Base-by-base conservation (phyloP, 2,888 invertebrate species). In the Isoperla grammatica region DNA sequence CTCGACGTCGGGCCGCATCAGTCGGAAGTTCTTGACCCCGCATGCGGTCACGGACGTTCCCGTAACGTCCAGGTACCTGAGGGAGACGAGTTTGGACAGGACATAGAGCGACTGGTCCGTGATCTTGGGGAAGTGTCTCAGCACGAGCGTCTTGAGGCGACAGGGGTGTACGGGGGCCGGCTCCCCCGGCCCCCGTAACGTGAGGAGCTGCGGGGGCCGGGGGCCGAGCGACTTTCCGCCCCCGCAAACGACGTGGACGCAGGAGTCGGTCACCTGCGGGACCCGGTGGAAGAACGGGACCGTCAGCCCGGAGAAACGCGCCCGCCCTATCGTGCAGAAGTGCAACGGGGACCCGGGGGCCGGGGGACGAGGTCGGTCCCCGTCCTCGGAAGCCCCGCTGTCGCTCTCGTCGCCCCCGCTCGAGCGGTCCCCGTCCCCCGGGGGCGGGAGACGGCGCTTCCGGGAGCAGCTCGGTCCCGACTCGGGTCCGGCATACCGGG, bases 61-160 rank as follows among this genome's bases (percentile, higher is more conserved):
- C 12, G 53, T 53, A 2, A 53, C 53, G 53, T 53, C 53, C 2
- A 53, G 53, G 2, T 13, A n/a, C 5, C 53, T 37, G 19, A 53
- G 37, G 17, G 53, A 37, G 5, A 8, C 11, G 6, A 53, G 37
- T 8, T 13, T 11, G 3, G 53, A 37, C 17, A 53, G 19, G 19
- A 39, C 53, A 11, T 13, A 37, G 37, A 53, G 39, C 5, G 5
- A 37, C 13, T 17, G 5, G 53, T 53, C 53, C 6, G 53, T 53
- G 17, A 53, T 17, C 11, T 37, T 37, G 39, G 39, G 53, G 39
- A 17, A 53, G 39, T 37, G 19, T 4, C 53, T 37, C 8, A 53
- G 39, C 5, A 53, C 39, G 12, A 53, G 37, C 53, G 53, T 39
- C 19, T 53, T 19, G 13, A 53, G 53, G 11, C 53, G 53, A 19